These are phyloP conservation scores for Leptestheria dahalacensis DNA, from an alignment of 1,140 invertebrate species.

Conservation along the genomic window DNA sequence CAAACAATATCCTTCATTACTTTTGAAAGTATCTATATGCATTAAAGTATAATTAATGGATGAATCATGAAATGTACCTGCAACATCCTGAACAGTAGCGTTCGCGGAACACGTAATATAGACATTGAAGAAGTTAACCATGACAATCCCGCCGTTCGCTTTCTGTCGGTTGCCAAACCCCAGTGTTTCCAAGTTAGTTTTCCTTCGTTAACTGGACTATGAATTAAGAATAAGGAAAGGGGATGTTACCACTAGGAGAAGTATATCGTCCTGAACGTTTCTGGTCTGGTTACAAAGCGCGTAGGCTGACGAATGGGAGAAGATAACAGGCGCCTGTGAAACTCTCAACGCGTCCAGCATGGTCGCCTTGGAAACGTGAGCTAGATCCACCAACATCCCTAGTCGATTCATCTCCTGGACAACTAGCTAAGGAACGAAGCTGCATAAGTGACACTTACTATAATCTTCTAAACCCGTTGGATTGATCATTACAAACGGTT, in stretches of 20 bases:
- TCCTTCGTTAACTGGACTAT: no score
- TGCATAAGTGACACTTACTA: no score
- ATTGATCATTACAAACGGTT: no score
- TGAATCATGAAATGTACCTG: slow-evolving; percentile 34
- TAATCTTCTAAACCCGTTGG: no score
- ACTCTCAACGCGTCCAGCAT: slow-evolving; percentile 38
- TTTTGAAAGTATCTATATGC: no score
- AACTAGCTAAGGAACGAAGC: slow-evolving; percentile 22
- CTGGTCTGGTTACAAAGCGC: slow-evolving; percentile 36
- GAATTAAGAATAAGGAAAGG: not conserved
- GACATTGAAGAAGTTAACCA: slow-evolving; percentile 24
- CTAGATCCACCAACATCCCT: slow-evolving; percentile 47
- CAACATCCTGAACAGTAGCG: slow-evolving; percentile 56
- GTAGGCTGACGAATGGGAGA: slow-evolving; percentile 47
- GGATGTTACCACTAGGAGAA: slow-evolving; percentile 34
- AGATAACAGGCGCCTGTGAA: slow-evolving; percentile 42
- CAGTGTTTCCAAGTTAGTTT: not conserved
- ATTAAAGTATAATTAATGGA: no score
- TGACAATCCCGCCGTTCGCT: slow-evolving; percentile 22
- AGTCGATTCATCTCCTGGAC: slow-evolving; percentile 46
- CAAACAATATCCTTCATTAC: no score
- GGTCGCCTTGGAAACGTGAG: slow-evolving; percentile 42
- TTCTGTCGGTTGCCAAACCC: slow-evolving; percentile 19
- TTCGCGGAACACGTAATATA: slow-evolving; percentile 27
- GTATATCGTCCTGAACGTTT: slow-evolving; percentile 44